Conservation (phyloP, 2,113 vertebrate species). For the Paramormyrops kingsleyae region DNA sequence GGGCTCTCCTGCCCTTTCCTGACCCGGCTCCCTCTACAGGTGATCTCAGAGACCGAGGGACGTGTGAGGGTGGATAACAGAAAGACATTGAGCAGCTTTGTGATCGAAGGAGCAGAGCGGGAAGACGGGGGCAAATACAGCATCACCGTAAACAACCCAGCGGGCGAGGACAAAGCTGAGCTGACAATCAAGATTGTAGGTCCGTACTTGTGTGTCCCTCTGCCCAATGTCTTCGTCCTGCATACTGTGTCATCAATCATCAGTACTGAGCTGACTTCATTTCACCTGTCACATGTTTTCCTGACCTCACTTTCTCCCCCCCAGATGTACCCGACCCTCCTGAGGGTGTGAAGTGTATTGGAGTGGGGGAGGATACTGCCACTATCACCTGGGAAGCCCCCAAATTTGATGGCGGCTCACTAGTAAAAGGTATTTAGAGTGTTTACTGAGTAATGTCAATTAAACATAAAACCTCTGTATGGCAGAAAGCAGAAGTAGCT, state of each 20-base stretch:
- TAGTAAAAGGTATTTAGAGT: slow-evolving; percentile 65
- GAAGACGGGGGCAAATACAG: slow-evolving; percentile 67
- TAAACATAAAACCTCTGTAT: not conserved
- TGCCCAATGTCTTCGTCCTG: not conserved
- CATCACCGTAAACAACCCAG: slow-evolving; percentile 75
- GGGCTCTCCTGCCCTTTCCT: not conserved
- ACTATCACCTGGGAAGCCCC: slow-evolving; percentile 74
- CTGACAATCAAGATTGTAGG: slow-evolving; percentile 73
- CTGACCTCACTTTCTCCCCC: not conserved
- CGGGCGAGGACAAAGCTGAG: slow-evolving; percentile 70
- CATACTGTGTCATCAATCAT: not conserved
- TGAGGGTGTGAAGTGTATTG: slow-evolving; percentile 66
- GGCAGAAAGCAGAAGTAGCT: not conserved
- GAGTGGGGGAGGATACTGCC: slow-evolving; percentile 76
- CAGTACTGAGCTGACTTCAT: not conserved
- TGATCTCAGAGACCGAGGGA: slow-evolving; percentile 58
- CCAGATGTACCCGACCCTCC: slow-evolving; percentile 81
- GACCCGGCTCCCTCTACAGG: slow-evolving; percentile 43
- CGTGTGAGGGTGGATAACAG: slow-evolving; percentile 64
- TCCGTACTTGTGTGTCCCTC: slow-evolving; percentile 38
- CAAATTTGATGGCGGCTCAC: slow-evolving; percentile 70
- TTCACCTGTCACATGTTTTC: not conserved
- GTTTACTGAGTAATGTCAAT: not conserved
- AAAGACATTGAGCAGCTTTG: slow-evolving; percentile 66
- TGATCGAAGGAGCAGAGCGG: slow-evolving; percentile 73